phyloP scores from a whole-genome alignment of 2,113 vertebrate species.

The Crypturellus undulatus region DNA sequence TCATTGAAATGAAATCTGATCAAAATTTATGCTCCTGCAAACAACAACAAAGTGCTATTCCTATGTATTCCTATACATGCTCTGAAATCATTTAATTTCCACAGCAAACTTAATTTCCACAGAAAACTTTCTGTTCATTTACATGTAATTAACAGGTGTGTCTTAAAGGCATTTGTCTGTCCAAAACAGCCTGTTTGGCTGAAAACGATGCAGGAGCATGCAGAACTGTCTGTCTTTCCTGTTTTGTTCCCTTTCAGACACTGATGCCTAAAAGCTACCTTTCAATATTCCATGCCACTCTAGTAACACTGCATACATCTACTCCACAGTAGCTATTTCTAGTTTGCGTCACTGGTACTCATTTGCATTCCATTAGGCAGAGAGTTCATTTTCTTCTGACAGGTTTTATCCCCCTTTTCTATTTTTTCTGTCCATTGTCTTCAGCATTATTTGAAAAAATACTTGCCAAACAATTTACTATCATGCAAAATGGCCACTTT shows the following conservation, averaged over 20 bases:
- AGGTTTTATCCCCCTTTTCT: neutral
- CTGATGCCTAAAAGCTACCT: neutral
- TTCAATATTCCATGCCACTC: neutral
- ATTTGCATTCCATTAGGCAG: neutral
- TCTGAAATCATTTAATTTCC: neutral
- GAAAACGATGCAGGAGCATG: neutral
- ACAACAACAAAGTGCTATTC: neutral
- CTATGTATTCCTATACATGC: neutral
- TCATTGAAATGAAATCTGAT: neutral
- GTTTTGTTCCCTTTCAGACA: neutral
- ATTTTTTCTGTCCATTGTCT: neutral
- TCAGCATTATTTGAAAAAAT: neutral
- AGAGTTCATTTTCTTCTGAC: neutral
- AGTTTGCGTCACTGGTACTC: neutral
- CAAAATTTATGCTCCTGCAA: neutral
- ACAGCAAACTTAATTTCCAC: neutral
- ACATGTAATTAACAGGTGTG: neutral
- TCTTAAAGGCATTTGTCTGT: neutral
- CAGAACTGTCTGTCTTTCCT: neutral
- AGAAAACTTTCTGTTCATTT: neutral
- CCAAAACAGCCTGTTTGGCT: neutral
- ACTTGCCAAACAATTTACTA: neutral
- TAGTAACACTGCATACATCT: neutral
- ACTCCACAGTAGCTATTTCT: neutral
- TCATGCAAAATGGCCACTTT: neutral